Evolutionary conservation across 2,113 vertebrate genomes (phyloP).

Genomic region (Bubo bubo): DNA sequence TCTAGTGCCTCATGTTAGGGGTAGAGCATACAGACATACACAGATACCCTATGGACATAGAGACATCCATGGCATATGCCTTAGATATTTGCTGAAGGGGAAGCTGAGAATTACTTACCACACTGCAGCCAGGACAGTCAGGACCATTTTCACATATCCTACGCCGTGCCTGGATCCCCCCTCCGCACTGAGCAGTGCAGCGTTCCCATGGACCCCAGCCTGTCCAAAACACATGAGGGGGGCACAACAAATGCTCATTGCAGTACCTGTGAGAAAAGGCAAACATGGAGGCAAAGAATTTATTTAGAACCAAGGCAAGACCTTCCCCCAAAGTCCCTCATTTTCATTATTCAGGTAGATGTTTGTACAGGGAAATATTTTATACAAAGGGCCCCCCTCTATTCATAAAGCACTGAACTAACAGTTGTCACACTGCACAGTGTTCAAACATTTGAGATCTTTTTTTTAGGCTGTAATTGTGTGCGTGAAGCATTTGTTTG

Average conservation of each 20-base stretch:
- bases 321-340: background rate
- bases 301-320: background rate
- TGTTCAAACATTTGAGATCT: background rate
- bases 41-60: background rate
- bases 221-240: constrained; percentile 93
- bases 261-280: constrained; percentile 84
- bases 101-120: constrained; percentile 75
- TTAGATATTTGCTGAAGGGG: background rate
- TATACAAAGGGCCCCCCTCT: background rate
- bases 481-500: background rate
- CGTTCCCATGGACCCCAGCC: constrained; percentile 96
- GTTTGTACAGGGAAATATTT: constrained; percentile 25
- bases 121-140: constrained; percentile 89
- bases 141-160: constrained; percentile 93
- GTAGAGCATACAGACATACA: background rate
- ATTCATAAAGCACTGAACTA: background rate
- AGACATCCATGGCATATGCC: background rate
- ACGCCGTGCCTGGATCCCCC: constrained; percentile 91
- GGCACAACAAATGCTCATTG: constrained; percentile 94
- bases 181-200: constrained; percentile 92
- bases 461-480: background rate
- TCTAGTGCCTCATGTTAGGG: background rate
- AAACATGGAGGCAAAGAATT: constrained; percentile 13
- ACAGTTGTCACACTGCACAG: background rate
- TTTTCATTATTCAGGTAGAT: background rate